Evolutionary conservation across 2,113 vertebrate genomes (phyloP), one percentile per base, ranked within the genome.

Genomic region (Rhinopomastus cyanomelas): DNA sequence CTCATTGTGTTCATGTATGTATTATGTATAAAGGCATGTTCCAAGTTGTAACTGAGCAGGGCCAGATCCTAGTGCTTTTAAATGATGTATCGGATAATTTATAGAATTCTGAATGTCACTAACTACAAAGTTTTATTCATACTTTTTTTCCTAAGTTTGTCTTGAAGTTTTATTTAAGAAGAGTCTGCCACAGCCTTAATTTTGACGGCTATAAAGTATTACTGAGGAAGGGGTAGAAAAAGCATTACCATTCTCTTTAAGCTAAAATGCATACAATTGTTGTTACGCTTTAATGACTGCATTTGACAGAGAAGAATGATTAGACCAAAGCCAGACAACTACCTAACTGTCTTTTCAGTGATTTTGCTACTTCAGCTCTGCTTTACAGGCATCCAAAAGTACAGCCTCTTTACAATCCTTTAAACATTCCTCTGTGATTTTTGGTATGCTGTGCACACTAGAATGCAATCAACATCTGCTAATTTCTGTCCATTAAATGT

Each of bases 381-480:
- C 76, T 94, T 95, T 90, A 52, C 78, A 62, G 27, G 48, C 92
- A 85, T 90, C 36, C 79, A 76, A 71, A 79, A 69, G 46, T 57
- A 32, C 37, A 60, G 51, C 69, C 73, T 88, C 75, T 88, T 85
- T 66, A 73, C 78, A 85, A 81, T 81, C 61, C 65, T 74, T 91
- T 65, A 88, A 92, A 93, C 51, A 49, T 82, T 91, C 84, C 94
- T 91, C 65, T 91, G 94, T 94, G 93, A 94, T 92, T 97, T 97
- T 96, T 96, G 97, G 95, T 97, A 96, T 96, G 96, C 93, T 51
- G 92, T 68, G 89, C 71, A 61, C 87, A 88, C 93, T 94, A 91
- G 92, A 97, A 97, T 83, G 97, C 94, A 97, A 98, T 98, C 97
- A 97, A 97, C 96, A 97, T 98, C 98, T 98, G 98, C 96, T 98